phyloP scores from a whole-genome alignment of 2,888 invertebrate species.

The Acleris cristana region DNA sequence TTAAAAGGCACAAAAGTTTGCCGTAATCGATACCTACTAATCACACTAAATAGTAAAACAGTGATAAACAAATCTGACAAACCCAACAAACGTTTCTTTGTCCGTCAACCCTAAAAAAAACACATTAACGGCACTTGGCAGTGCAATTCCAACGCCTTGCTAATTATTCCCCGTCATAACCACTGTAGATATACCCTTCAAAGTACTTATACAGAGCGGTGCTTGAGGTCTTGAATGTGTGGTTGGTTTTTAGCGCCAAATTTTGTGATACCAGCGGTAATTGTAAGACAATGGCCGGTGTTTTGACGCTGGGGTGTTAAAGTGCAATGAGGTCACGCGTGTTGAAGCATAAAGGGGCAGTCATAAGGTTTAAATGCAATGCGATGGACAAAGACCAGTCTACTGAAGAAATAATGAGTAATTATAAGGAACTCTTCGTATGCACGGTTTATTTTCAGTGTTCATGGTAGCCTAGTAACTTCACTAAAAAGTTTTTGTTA shows the following conservation, averaged over 20 bases:
- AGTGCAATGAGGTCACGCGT: constrained; percentile 40
- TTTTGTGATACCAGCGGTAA: constrained; percentile 41
- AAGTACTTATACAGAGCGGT: background rate
- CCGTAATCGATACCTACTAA: too few relatives aligned
- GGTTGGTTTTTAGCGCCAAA: constrained; percentile 32
- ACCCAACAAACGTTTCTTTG: background rate
- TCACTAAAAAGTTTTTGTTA: too few relatives aligned
- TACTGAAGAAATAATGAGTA: too few relatives aligned
- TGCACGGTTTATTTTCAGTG: too few relatives aligned
- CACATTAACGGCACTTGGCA: constrained; percentile 35
- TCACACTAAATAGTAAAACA: too few relatives aligned
- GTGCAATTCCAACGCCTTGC: constrained; percentile 36
- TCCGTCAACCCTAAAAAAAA: constrained; percentile 14
- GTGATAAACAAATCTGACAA: too few relatives aligned
- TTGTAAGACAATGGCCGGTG: constrained; percentile 40
- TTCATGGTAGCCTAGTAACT: too few relatives aligned
- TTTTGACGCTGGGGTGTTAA: constrained; percentile 37
- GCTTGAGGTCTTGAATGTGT: constrained; percentile 8
- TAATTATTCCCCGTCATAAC: constrained; percentile 27
- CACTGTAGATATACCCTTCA: constrained; percentile 1
- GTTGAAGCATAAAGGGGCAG: constrained; percentile 24
- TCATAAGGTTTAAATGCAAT: constrained; percentile 12
- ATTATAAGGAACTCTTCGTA: too few relatives aligned
- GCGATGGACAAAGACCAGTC: too few relatives aligned
- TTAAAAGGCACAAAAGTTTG: too few relatives aligned